phyloP scores from a whole-genome alignment of 2,888 invertebrate species.

The Pristionchus mayeri region DNA sequence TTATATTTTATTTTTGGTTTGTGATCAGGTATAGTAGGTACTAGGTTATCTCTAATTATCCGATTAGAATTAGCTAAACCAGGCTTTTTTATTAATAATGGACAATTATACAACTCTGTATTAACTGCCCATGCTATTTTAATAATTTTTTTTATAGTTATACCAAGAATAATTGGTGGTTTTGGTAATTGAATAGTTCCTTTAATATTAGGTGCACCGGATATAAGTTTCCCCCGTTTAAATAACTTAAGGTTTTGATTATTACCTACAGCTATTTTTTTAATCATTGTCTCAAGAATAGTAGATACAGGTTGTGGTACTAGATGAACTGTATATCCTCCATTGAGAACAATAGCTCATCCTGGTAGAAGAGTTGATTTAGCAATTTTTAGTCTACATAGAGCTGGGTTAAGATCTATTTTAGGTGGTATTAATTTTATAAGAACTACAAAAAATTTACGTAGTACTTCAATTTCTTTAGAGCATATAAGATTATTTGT shows the following conservation, averaged over 20 bases:
- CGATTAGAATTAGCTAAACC: conserved; percentile 85
- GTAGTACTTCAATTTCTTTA: conserved; percentile 81
- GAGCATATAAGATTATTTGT: conserved; percentile 85
- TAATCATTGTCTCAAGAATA: conserved; percentile 82
- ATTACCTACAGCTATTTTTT: conserved; percentile 83
- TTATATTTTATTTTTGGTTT: conserved; percentile 81
- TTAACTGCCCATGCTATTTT: conserved; percentile 87
- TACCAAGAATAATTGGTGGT: conserved; percentile 81
- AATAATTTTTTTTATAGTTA: conserved; percentile 87
- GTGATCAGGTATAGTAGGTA: conserved; percentile 84
- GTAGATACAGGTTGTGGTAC: conserved; percentile 85
- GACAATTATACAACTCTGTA: conserved; percentile 87
- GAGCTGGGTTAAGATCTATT: conserved; percentile 82
- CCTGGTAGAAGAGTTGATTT: conserved; percentile 84
- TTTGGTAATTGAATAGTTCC: conserved; percentile 89
- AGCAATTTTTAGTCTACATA: conserved; percentile 85
- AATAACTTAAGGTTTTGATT: conserved; percentile 90
- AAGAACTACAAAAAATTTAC: conserved; percentile 85
- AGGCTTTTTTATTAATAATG: conserved; percentile 83
- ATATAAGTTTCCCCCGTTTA: conserved; percentile 88
- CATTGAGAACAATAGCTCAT: conserved; percentile 83
- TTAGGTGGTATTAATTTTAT: conserved; percentile 88
- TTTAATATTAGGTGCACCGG: conserved; percentile 85
- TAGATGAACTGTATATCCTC: conserved; percentile 87
- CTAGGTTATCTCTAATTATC: conserved; percentile 84